Evolutionary conservation across 2,113 vertebrate genomes (phyloP).

Genomic region (Cephalopholis sonnerati): DNA sequence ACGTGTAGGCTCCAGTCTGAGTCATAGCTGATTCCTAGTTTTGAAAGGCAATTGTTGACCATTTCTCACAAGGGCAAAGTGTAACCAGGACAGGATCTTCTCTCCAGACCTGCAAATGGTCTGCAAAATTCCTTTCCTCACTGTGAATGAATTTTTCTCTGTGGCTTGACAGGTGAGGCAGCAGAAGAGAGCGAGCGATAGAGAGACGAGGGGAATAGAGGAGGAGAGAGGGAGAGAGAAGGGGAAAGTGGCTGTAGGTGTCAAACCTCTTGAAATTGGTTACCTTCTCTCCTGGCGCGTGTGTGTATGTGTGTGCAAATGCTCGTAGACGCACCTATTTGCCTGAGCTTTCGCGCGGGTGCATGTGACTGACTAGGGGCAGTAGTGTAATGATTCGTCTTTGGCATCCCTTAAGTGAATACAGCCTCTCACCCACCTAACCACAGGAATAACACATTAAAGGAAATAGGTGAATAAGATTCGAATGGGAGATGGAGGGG

Average conservation of each 20-base stretch:
- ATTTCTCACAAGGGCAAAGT: constrained; percentile 33
- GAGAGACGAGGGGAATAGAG: constrained; percentile 15
- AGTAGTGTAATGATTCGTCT: constrained; percentile 51
- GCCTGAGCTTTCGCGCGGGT: constrained; percentile 16
- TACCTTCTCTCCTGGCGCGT: constrained; percentile 57
- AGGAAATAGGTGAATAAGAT: constrained; percentile 61
- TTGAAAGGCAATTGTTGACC: constrained; percentile 18
- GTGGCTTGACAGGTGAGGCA: constrained; percentile 65
- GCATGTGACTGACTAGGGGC: constrained; percentile 24
- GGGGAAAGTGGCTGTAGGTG: constrained; percentile 60
- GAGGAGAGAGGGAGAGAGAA: constrained; percentile 20
- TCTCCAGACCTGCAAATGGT: constrained; percentile 62
- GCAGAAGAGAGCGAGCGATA: constrained; percentile 32
- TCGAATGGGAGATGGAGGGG: constrained; percentile 57
- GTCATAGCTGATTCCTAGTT: not conserved
- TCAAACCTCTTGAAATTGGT: constrained; percentile 76
- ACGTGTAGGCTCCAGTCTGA: not conserved
- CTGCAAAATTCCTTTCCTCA: constrained; percentile 34
- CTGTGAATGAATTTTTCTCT: constrained; percentile 63
- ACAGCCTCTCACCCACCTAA: constrained; percentile 39
- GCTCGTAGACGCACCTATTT: constrained; percentile 6
- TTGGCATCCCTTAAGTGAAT: constrained; percentile 57
- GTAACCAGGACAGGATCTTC: constrained; percentile 34
- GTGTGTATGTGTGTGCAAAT: constrained; percentile 25
- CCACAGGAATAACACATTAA: constrained; percentile 64